These are phyloP conservation scores for Pocillopora verrucosa DNA, from an alignment of 64 coral and sea anemone species.

Conservation along the genomic window DNA sequence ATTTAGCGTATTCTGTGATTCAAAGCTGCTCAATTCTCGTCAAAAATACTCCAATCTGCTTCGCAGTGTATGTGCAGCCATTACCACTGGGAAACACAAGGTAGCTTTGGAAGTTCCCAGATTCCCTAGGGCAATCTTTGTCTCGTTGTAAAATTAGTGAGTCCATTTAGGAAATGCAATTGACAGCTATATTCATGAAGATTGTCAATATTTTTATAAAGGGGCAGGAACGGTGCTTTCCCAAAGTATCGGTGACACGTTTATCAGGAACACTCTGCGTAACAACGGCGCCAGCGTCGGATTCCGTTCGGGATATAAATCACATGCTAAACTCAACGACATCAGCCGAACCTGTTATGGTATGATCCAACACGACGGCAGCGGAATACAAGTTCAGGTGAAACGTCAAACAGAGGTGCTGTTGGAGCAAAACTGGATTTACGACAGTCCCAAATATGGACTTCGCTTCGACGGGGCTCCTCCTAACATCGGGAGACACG, in stretches of 20 bases:
- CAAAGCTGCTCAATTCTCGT: too few relatives aligned
- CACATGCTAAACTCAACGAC: slow-evolving; percentile 38
- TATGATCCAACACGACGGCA: slow-evolving; percentile 70
- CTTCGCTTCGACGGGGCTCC: slow-evolving; percentile 71
- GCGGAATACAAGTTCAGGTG: slow-evolving; percentile 48
- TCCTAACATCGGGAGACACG: slow-evolving; percentile 53
- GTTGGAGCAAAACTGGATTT: slow-evolving; percentile 60
- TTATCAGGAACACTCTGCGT: slow-evolving; percentile 54
- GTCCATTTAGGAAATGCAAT: too few relatives aligned
- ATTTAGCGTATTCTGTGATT: too few relatives aligned
- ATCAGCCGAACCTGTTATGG: slow-evolving; percentile 66
- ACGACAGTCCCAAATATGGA: slow-evolving; percentile 66
- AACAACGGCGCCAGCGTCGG: slow-evolving; percentile 65
- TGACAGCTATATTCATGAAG: too few relatives aligned
- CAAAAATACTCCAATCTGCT: too few relatives aligned
- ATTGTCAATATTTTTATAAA: too few relatives aligned
- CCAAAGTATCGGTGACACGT: slow-evolving; percentile 36
- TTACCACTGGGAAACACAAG: too few relatives aligned
- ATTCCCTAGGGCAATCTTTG: too few relatives aligned
- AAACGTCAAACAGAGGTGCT: slow-evolving; percentile 47
- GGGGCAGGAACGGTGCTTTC: slow-evolving; percentile 47
- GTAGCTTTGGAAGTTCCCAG: too few relatives aligned
- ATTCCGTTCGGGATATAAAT: not conserved
- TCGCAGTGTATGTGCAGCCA: too few relatives aligned
- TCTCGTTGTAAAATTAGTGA: too few relatives aligned